Base-by-base conservation (phyloP, 2,888 invertebrate genomes). In the Tiliacea citrago region DNA sequence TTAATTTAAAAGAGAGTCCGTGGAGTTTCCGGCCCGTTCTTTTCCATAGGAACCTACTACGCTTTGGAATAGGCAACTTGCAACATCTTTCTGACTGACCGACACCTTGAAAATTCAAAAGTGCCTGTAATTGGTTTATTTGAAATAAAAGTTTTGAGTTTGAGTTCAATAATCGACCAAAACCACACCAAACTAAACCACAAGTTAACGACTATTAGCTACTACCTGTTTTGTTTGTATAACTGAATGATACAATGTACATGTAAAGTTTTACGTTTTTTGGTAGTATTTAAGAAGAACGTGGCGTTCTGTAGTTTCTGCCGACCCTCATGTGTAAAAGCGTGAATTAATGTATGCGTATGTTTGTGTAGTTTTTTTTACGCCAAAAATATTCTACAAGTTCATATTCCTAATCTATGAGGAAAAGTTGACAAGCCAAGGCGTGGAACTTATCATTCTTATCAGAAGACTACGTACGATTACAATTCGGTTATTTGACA, bases 401-500 rank as follows among this genome's bases (percentile, higher is more conserved):
- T 35, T 47, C 24, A 53, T 75, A n/a, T 21, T 12, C 42, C 16
- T 67, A 70, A 75, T 79, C 55, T 78, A 75, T 62, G 35, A 9
- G 29, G 53, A 81, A 75, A 53, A 53, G 42, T 68, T 42, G 58
- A 58, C 12, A 35, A 65, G 35, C 12, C 58, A 63, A 58, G 49
- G 12, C 35, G 65, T 82, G 42, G 60, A 49, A 63, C 58, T 82
- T 68, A 76, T 77, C 63, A 12, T n/a, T 35, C 13, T 76, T 79
- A 76, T 76, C 82, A n/a, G 18, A 24, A 16, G n/a, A 49, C 57
- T 55, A 67, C 47, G 4, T 29, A 45, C 79, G 61, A 60, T 29
- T 29, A 29, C 4, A 47, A 29, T 35, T 49, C 76, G 10, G 45
- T 18, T 47, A 29, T 29, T 51, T 62, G 29, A 35, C 24, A 62